These are phyloP conservation scores for Sinodicranocentrus sp. DNA, from an alignment of 2,888 invertebrate species.

Conservation along the genomic window DNA sequence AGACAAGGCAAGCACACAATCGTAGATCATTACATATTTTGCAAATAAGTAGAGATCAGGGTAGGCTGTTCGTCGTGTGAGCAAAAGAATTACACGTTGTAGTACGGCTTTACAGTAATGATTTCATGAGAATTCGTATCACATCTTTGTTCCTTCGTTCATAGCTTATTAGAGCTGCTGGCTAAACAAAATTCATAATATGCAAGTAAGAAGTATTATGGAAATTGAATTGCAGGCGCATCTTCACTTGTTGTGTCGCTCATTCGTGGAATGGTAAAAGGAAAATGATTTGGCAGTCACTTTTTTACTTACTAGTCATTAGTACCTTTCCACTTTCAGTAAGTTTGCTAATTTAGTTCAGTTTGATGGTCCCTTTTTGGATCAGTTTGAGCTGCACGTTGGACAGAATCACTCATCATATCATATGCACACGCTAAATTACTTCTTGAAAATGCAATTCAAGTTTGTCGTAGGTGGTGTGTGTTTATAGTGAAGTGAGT, in stretches of 20 bases:
- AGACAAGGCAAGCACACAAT: conserved; percentile 26
- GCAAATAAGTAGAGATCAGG: conserved; percentile 2
- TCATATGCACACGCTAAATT: no score
- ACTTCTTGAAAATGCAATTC: no score
- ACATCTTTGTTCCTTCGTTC: background rate
- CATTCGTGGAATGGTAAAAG: background rate
- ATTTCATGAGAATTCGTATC: background rate
- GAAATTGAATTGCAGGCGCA: background rate
- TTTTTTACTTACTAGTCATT: conserved; percentile 5
- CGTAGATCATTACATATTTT: background rate
- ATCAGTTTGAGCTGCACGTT: conserved; percentile 10
- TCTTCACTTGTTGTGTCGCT: no score
- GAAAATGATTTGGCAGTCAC: background rate
- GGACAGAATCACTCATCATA: no score
- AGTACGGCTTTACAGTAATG: no score
- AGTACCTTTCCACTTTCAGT: conserved; percentile 24
- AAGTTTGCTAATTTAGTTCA: conserved; percentile 19
- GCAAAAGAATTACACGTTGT: no score
- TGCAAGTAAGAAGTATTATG: background rate
- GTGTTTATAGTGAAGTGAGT: no score
- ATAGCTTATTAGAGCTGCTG: background rate
- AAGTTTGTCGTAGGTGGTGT: no score
- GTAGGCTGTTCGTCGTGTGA: background rate
- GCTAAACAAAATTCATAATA: background rate
- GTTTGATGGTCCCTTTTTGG: conserved; percentile 1